phyloP scores from a whole-genome alignment of 30 jellyfish, hydroid and myxozoan species.

The Pseudorhiza aurosa region DNA sequence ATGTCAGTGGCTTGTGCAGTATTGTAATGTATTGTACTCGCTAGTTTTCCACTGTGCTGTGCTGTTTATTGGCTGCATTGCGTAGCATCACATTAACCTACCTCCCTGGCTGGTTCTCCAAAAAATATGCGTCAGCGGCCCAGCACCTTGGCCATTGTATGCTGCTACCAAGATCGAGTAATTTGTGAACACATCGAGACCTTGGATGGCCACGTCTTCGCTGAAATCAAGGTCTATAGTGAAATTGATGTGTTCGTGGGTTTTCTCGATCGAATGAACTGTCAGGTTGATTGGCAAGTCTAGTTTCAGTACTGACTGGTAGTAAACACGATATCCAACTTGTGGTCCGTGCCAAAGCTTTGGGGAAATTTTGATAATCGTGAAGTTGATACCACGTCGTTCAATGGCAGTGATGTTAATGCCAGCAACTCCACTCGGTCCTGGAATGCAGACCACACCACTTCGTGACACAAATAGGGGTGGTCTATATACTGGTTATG shows the following conservation, averaged over 20 bases:
- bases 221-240: neutral
- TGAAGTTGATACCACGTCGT: neutral
- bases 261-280: neutral
- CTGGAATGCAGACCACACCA: no score
- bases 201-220: neutral
- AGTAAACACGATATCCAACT: constrained; percentile 21
- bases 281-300: constrained; percentile 1
- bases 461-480: no score
- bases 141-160: constrained; percentile 6
- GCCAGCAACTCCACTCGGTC: constrained; percentile 2
- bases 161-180: constrained; percentile 44
- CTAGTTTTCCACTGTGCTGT: no score
- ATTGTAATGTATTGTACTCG: no score
- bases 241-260: constrained; percentile 2
- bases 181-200: constrained; percentile 46
- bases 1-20: no score
- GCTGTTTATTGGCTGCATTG: no score
- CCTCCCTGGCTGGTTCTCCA: constrained; percentile 51
- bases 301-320: constrained; percentile 19
- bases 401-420: neutral
- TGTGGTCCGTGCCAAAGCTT: constrained; percentile 7
- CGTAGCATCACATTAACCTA: no score
- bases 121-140: constrained; percentile 12
- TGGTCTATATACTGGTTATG: no score
- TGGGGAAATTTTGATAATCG: neutral